These are phyloP conservation scores for Aspidapion aeneum DNA, from an alignment of 2,888 invertebrate genomes.

Conservation along the genomic window DNA sequence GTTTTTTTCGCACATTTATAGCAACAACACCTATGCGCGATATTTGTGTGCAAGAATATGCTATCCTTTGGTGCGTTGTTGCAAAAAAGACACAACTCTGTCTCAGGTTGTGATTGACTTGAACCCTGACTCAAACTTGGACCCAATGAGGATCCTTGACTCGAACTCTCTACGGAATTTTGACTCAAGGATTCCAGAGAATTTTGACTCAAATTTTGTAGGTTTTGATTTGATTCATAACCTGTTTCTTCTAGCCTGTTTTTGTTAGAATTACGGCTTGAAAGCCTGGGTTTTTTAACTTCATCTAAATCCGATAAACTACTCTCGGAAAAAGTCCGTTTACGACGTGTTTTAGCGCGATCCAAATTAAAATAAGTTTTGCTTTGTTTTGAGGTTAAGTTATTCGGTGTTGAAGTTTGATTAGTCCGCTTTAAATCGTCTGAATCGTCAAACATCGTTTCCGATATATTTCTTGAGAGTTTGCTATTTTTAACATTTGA, in stretches of 20 bases:
- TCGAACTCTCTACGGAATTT: neutral
- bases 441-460: neutral
- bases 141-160: neutral
- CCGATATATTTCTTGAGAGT: neutral
- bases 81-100: slow-evolving; percentile 58
- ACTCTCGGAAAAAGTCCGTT: slow-evolving; percentile 37
- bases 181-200: neutral
- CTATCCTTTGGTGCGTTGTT: slow-evolving; percentile 61
- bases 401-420: neutral
- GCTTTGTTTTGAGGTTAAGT: neutral
- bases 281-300: slow-evolving; percentile 27
- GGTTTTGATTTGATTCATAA: neutral
- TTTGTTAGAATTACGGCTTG: no score
- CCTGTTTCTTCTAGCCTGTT: no score
- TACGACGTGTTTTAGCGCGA: slow-evolving; percentile 16
- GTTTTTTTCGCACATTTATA: slow-evolving; percentile 66
- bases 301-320: slow-evolving; percentile 35
- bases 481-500: neutral
- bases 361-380: neutral
- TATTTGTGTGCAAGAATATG: slow-evolving; percentile 63
- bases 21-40: slow-evolving; percentile 67
- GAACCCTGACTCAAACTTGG: neutral
- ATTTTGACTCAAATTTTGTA: neutral
- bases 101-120: neutral
- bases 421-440: neutral